Conservation (phyloP, 2,113 vertebrate species). For the Centropus bengalensis region DNA sequence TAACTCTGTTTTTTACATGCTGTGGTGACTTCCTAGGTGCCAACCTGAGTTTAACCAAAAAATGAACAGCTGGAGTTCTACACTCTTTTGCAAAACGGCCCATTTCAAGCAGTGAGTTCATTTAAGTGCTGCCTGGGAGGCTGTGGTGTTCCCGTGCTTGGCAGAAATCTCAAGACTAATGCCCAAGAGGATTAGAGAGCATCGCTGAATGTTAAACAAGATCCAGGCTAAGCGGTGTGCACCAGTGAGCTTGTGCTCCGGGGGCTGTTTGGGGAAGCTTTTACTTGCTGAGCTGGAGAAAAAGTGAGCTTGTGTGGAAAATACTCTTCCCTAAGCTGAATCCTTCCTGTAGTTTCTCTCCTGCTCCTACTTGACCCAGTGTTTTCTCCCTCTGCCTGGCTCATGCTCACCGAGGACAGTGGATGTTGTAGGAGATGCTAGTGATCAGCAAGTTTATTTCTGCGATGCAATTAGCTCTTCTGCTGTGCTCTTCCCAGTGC, state of each 20-base stretch:
- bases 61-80: neutral
- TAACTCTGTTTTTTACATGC: neutral
- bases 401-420: rapidly evolving
- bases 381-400: neutral
- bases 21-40: neutral
- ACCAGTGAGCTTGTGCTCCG: conserved; percentile 17
- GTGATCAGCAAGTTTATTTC: neutral
- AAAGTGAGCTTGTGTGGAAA: neutral
- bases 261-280: conserved; percentile 6
- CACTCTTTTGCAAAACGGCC: neutral
- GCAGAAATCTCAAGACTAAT: conserved; percentile 49
- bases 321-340: neutral
- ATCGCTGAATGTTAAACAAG: conserved; percentile 18
- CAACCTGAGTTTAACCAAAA: neutral
- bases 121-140: conserved; percentile 13
- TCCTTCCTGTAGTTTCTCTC: neutral
- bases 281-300: neutral
- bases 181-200: conserved; percentile 59
- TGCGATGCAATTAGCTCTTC: neutral
- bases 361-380: rapidly evolving
- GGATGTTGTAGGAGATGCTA: neutral
- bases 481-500: neutral
- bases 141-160: conserved; percentile 26
- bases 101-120: neutral
- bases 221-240: conserved; percentile 43